Evolutionary conservation across 2,888 invertebrate genomes (phyloP), one percentile per base, ranked within the genome.

Genomic region (Sphecodes monilicornis): DNA sequence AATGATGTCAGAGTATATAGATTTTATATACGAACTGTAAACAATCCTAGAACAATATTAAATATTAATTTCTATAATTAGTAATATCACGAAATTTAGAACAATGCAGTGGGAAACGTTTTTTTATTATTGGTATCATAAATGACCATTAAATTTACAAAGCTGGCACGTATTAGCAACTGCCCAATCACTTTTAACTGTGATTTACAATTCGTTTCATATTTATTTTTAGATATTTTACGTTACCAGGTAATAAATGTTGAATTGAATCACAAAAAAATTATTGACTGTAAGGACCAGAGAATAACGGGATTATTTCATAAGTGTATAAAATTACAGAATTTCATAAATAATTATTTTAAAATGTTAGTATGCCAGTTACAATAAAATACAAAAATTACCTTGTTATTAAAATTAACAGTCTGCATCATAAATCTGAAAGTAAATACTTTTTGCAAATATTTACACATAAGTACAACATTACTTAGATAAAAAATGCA

Each of bases 171-270:
- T 60, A 50, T 78, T 86, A 86, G 82, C 60, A 80, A 87, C 83
- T 86, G 82, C 86, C 80, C 78, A 66, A 88, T 87, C 87, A 84
- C 76, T 84, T 80, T 22, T 84, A 80, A 80, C 86, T 87, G 87
- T 86, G 87, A 88, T 88, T 82, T 84, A 82, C 81, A 87, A 71
- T 86, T 87, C 81, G 80, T 85, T 88, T 87, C 78, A 57, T 88
- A 88, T 87, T 88, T 88, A 87, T 60, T 87, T 87, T 82, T 87
- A 84, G 60, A 76, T 50, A 50, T 76, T 76, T 84, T 82, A 84
- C 68, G 76, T 86, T 88, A 88, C 76, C 86, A 84, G 66, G 74
- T 78, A 72, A 73, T 76, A 66, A 82, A 76, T 80, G 76, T 32
- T 82, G 8, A 81, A 78, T 84, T 76, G 64, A 80, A 80, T 83